phyloP scores from a whole-genome alignment of 2,888 invertebrate species.

The Cephalotes varians region DNA sequence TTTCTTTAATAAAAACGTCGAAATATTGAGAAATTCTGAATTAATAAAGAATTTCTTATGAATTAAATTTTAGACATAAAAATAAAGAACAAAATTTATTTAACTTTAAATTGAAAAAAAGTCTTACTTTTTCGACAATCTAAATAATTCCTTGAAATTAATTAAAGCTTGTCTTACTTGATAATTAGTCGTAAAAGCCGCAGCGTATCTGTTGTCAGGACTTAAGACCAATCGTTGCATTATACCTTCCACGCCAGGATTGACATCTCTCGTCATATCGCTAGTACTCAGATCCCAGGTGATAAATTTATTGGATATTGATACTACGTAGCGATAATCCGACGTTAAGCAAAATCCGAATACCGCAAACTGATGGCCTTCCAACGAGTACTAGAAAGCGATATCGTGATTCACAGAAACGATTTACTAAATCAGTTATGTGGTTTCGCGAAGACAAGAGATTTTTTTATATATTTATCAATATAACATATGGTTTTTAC shows the following conservation, averaged over 20 bases:
- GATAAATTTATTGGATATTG: slow-evolving; percentile 98
- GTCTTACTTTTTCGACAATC: background rate
- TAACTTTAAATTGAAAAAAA: background rate
- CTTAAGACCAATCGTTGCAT: slow-evolving; percentile 97
- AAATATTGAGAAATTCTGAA: background rate
- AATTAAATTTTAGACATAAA: background rate
- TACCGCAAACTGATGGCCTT: slow-evolving; percentile 99
- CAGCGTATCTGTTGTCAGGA: slow-evolving; percentile 98
- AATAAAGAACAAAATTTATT: background rate
- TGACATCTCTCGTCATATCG: slow-evolving; percentile 96
- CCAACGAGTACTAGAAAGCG: slow-evolving; percentile 93
- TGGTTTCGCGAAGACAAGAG: background rate
- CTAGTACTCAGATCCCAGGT: slow-evolving; percentile 99
- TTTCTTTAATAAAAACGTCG: background rate
- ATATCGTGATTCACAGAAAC: background rate
- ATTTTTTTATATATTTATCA: background rate
- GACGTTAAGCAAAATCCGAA: slow-evolving; percentile 96
- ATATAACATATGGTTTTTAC: background rate
- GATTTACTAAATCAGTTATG: background rate
- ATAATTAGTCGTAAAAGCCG: slow-evolving; percentile 98
- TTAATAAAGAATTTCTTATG: background rate
- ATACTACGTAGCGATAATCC: slow-evolving; percentile 96
- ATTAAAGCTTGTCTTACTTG: slow-evolving; percentile 87
- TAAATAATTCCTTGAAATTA: background rate
- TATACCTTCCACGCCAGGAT: slow-evolving; percentile 97